Conservation (phyloP, 2,888 invertebrate species). For the Apamea epomidion region DNA sequence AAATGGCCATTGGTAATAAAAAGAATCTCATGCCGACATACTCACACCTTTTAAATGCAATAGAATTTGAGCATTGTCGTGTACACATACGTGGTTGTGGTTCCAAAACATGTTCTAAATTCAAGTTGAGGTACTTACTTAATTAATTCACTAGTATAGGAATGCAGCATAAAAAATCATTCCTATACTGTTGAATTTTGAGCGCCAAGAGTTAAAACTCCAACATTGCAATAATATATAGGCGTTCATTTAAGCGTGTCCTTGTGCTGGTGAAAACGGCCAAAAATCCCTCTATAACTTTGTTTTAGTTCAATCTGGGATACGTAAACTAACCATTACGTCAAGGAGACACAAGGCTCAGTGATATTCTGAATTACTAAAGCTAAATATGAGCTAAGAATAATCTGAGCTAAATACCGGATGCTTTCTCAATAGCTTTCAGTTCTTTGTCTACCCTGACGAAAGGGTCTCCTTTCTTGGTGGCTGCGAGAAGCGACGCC, state of each 20-base stretch:
- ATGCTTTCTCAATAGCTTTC: conserved; percentile 93
- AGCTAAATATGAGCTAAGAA: background rate
- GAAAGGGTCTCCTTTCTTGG: conserved; percentile 92
- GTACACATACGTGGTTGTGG: background rate
- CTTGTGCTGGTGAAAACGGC: background rate
- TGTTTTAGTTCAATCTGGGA: background rate
- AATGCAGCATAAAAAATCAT: background rate
- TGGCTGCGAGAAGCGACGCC: conserved; percentile 94
- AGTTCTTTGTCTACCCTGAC: conserved; percentile 93
- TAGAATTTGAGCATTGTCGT: background rate
- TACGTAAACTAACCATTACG: background rate
- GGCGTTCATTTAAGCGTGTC: background rate
- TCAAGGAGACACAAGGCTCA: background rate
- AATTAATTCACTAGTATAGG: background rate
- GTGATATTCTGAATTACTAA: background rate
- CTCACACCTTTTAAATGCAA: background rate
- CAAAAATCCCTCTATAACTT: background rate
- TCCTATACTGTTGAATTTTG: background rate
- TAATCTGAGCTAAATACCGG: conserved; percentile 88
- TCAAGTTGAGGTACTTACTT: too few relatives aligned
- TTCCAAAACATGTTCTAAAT: background rate
- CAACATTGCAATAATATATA: background rate
- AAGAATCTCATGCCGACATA: background rate
- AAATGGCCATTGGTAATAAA: background rate
- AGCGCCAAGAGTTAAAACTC: background rate